Percentiles rank a stretch among this genome's conserved stretches.
Conservation (phyloP, 2,888 invertebrate genomes). For the Harpalus rufipes region DNA sequence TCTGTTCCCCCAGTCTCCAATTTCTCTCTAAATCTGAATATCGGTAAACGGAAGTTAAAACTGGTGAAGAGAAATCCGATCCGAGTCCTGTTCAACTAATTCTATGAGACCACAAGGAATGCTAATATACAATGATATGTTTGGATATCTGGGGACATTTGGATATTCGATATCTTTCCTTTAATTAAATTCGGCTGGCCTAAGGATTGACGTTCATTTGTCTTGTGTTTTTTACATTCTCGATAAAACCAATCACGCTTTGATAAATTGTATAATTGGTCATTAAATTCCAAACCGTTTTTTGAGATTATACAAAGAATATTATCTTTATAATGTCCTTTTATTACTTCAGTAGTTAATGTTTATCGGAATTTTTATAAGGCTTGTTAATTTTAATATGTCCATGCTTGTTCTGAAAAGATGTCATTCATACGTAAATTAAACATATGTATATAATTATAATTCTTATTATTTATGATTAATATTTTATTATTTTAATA, state of each 20-base stretch:
- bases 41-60: slow-evolving; percentile 1
- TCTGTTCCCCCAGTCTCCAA: too few species aligned
- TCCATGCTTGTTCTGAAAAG: neutral
- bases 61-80: neutral
- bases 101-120: slow-evolving; percentile 39
- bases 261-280: slow-evolving; percentile 30
- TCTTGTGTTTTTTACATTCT: slow-evolving; percentile 20
- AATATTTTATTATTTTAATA: neutral
- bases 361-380: slow-evolving; percentile 22
- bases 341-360: neutral
- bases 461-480: neutral
- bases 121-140: slow-evolving; percentile 50
- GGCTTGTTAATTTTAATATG: neutral
- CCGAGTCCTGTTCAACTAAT: neutral
- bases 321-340: slow-evolving; percentile 29
- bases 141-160: slow-evolving; percentile 17
- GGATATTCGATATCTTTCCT: slow-evolving; percentile 13
- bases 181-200: slow-evolving; percentile 43
- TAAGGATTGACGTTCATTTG: slow-evolving; percentile 38
- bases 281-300: neutral
- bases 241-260: neutral
- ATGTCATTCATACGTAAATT: neutral
- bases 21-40: too few species aligned
- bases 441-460: neutral
- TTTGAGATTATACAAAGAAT: slow-evolving; percentile 5